Base-by-base conservation (phyloP, 2,113 vertebrate species). In the Paracanthobrama guichenoti region DNA sequence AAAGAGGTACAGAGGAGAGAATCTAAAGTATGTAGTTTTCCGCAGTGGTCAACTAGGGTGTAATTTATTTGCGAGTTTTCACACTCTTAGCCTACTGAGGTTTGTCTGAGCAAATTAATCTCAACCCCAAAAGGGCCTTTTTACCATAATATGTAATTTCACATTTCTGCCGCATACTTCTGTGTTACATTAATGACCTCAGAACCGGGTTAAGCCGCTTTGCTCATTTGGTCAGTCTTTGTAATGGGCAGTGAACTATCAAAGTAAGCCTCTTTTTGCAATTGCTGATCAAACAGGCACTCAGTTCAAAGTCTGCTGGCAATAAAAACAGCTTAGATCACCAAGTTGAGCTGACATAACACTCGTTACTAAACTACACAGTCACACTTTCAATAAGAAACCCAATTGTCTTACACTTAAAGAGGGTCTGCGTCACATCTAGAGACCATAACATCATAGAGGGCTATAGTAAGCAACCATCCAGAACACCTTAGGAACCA, bases 251-350 rank as follows among this genome's bases (percentile, higher is more conserved):
- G 39, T 46, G 57, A 24, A 64, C 39, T 62, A 79, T 79, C 55
- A 78, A 79, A 79, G 57, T 64, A 62, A 79, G 77, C 77, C 57
- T 62, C 77, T 79, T 79, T 79, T 79, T 64, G 53, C 57, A 62
- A 79, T 62, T 28, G 77, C 59, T 79, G 39, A 62, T 79, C 57
- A 79, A 64, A 79, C 77, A 79, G 28, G 53, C 22, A 1, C n/a
- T 79, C 57, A 26, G 22, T 79, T 44, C n/a, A 79, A 79, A 60
- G 76, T 79, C 22, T 39, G 13, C 22, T 24, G 35, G 31, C 35
- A 62, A 44, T 44, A 62, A 42, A 60, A 79, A 44, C 55, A 28
- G 22, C 77, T 79, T 62, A 62, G 59, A 79, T 62, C 35, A 11
- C 10, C 4, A 79, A 18, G 13, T 10, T 64, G 22, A 62, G 39